A percentile compares a stretch with the other conserved stretches of the same genome.
These are phyloP conservation scores for Stigmatopora nigra DNA, from an alignment of 2,113 vertebrate species.

Conservation along the genomic window DNA sequence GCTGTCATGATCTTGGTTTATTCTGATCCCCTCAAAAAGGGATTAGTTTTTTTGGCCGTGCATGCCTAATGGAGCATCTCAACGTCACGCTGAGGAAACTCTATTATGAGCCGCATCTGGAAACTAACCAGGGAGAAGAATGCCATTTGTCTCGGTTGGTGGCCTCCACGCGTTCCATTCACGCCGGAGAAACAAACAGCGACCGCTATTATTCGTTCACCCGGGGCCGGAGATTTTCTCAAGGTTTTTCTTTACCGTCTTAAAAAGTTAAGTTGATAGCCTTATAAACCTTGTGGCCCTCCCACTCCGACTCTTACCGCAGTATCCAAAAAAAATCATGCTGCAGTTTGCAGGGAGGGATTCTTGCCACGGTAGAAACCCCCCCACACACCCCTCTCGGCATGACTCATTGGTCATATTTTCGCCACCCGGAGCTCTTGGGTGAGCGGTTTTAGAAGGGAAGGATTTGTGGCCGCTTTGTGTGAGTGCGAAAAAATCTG, in stretches of 20 bases:
- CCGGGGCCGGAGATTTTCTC: not conserved
- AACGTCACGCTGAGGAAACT: slow-evolving; percentile 18
- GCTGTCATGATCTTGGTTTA: slow-evolving; percentile 11
- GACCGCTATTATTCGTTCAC: not conserved
- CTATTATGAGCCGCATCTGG: slow-evolving; percentile 42
- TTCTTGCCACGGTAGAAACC: not conserved
- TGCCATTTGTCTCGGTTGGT: slow-evolving; percentile 29
- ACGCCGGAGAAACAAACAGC: not conserved
- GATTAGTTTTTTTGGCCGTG: slow-evolving; percentile 15
- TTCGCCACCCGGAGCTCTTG: slow-evolving; percentile 17
- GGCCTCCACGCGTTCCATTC: not conserved
- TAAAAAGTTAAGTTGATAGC: slow-evolving; percentile 2
- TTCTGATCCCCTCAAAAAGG: slow-evolving; percentile 23
- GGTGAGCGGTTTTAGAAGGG: slow-evolving; percentile 8
- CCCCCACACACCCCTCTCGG: not conserved
- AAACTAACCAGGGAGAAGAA: slow-evolving; percentile 31
- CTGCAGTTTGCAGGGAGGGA: slow-evolving; percentile 12
- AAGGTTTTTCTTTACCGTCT: slow-evolving; percentile 7
- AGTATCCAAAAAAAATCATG: slow-evolving; percentile 17
- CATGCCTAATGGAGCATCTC: slow-evolving; percentile 9
- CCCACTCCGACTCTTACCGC: not conserved
- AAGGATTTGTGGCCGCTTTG: slow-evolving; percentile 32
- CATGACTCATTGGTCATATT: slow-evolving; percentile 36
- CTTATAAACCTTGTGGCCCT: slow-evolving; percentile 1
- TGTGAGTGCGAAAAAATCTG: slow-evolving; percentile 31